These are phyloP conservation scores for Pangasius mekongensis DNA, from an alignment of 2,797 vertebrate genomes.

Conservation along the genomic window DNA sequence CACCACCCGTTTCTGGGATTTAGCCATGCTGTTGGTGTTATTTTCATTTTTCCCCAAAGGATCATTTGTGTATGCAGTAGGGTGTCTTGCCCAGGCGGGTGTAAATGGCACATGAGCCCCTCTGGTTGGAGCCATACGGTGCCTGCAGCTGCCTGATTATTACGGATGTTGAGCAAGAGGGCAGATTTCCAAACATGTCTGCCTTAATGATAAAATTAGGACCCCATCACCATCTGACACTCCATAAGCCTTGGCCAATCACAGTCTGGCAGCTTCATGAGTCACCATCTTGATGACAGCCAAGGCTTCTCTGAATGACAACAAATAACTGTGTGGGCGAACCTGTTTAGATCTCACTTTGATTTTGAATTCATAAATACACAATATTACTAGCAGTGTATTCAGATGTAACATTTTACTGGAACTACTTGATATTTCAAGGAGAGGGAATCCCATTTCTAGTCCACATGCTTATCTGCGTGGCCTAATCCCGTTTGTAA, in stretches of 20 bases:
- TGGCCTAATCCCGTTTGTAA: background rate
- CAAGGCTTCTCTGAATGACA: constrained; percentile 37
- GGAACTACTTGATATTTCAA: background rate
- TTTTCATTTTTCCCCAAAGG: constrained; percentile 11
- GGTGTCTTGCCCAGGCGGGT: constrained; percentile 26
- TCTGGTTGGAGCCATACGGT: constrained; percentile 29
- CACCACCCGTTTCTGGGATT: background rate
- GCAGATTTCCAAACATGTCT: constrained; percentile 31
- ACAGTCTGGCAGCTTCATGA: constrained; percentile 31
- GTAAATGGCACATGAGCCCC: constrained; percentile 6
- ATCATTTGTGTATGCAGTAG: background rate
- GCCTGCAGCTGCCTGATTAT: constrained; percentile 49
- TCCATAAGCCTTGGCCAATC: constrained; percentile 46
- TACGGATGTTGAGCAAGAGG: constrained; percentile 29
- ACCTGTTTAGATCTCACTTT: background rate
- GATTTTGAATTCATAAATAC: background rate
- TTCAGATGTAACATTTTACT: background rate
- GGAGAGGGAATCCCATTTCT: background rate
- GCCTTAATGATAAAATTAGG: constrained; percentile 51
- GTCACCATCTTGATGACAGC: constrained; percentile 31
- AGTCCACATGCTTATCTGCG: background rate
- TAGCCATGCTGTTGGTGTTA: background rate
- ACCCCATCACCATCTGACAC: constrained; percentile 50
- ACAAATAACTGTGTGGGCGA: constrained; percentile 7
- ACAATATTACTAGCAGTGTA: background rate